Evolutionary conservation across 1,140 invertebrate species (phyloP), one percentile per base, ranked within the genome.

Genomic region (Probaryconus sp.): DNA sequence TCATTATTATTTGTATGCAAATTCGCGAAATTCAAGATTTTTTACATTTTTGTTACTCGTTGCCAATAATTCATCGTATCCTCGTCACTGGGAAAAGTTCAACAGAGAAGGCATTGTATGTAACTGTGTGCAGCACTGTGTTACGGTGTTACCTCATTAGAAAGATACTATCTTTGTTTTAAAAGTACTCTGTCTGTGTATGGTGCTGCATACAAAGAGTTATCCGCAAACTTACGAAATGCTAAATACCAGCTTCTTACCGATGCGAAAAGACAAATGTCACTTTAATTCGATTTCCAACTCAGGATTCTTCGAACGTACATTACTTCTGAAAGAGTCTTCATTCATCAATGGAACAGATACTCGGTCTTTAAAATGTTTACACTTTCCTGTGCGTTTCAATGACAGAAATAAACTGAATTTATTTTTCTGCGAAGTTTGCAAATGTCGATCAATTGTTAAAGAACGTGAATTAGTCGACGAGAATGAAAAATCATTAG

Each of bases 131-230:
- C 60, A 47, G 47, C 47, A 47, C 48, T 60, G 51, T 53, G 38
- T 71, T 56, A 60, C 70, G 33, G 61, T 51, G 70, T 67, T 73
- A 51, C 61, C 61, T 73, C 70, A 67, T 73, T 73, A 61, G 33
- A 63, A 67, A 61, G 70, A 73, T 73, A 38, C 55, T 55, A 73
- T 65, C 61, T 7, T 7, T 53, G 18, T 48, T 35, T 53, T 13
- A 48, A 73, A 17, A 48, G 53, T 55, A 45, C 14, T 37, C 33
- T 33, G 11, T 61, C 30, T 28, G 63, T 47, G 61, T 40, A 30
- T 9, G 53, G 6, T 47, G 45, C 35, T 58, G 24, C 50, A 35
- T 50, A 31, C 58, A 33, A 16, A 30, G n/a, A 71, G 18, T 18
- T 21, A 42, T 31, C 18, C 42, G 35, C 47, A 2, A 58, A 38